Percentiles rank a stretch among this genome's conserved stretches.
Conservation (phyloP, 2,797 vertebrate genomes). For the Limnodromus scolopaceus region DNA sequence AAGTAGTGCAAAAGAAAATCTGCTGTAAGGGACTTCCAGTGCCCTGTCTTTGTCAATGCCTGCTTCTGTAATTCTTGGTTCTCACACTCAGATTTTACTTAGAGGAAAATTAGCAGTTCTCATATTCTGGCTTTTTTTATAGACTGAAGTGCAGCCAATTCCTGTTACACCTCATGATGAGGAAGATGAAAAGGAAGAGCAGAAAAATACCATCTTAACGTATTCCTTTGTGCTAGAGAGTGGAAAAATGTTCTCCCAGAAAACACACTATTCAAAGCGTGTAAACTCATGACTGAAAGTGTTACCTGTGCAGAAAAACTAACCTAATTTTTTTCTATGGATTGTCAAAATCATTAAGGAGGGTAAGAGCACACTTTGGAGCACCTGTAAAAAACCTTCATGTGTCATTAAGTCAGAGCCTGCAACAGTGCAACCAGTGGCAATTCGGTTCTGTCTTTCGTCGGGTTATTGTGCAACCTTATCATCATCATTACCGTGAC, state of each 20-base stretch:
- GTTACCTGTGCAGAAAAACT: background rate
- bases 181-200: background rate
- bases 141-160: background rate
- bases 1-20: background rate
- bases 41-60: fast-evolving
- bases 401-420: background rate
- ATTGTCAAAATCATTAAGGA: background rate
- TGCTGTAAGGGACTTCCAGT: fast-evolving
- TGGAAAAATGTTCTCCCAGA: background rate
- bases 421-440: background rate
- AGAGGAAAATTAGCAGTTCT: background rate
- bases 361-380: background rate
- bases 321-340: background rate
- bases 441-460: background rate
- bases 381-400: background rate
- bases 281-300: background rate
- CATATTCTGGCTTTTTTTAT: background rate
- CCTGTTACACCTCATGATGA: background rate
- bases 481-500: background rate
- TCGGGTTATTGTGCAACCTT: background rate
- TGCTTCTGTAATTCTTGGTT: background rate
- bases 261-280: background rate
- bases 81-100: background rate
- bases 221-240: background rate
- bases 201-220: background rate